Conservation (phyloP, 2,113 vertebrate genomes). For the Elephantulus edwardii region DNA sequence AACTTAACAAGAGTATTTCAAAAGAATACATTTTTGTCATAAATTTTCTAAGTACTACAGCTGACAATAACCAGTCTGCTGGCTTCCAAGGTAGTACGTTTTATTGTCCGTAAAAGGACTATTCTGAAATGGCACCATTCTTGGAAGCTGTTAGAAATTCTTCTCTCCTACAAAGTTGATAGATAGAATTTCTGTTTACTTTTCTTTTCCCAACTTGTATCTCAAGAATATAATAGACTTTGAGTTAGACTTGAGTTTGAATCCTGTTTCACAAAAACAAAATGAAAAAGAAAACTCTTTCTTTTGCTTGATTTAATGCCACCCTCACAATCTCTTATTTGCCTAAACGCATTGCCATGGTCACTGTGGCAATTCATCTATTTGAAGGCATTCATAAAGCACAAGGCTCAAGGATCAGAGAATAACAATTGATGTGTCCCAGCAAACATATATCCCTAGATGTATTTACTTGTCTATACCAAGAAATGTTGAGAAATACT, state of each 20-base stretch:
- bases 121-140: neutral
- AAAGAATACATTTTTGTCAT: neutral
- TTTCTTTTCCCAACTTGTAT: neutral
- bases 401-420: no score
- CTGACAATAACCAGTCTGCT: neutral
- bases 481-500: no score
- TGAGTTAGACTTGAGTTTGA: neutral
- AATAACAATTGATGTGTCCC: no score
- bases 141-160: neutral
- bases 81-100: neutral
- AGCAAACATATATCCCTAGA: no score
- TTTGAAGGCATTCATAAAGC: no score
- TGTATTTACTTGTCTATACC: no score
- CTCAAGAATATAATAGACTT: neutral
- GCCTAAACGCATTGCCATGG: no score
- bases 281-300: no score
- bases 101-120: neutral
- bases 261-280: conserved; percentile 1
- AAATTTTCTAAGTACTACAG: neutral
- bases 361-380: no score
- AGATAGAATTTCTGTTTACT: neutral
- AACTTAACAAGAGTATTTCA: neutral
- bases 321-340: no score
- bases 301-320: no score
- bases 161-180: neutral